phyloP scores from a whole-genome alignment of 2,797 vertebrate genomes.

The Brotula barbata region DNA sequence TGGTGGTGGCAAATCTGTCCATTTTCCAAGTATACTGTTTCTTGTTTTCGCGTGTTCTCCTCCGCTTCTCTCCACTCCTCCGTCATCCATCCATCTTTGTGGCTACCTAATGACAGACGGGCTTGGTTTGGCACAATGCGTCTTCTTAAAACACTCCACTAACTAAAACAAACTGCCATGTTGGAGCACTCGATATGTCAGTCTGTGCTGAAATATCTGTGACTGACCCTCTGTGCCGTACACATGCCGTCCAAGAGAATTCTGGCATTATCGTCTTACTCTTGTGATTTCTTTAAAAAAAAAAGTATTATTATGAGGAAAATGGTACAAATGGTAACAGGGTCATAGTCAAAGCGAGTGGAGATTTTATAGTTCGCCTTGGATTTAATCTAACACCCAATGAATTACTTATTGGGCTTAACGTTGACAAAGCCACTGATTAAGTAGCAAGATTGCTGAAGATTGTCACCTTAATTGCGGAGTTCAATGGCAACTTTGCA shows the following conservation, averaged over 20 bases:
- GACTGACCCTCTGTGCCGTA: conserved; percentile 1
- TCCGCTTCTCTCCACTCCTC: conserved; percentile 12
- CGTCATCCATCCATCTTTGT: conserved; percentile 16
- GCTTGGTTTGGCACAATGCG: conserved; percentile 25
- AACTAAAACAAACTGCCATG: conserved; percentile 22
- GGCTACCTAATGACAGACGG: conserved; percentile 29
- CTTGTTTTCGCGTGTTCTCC: not conserved
- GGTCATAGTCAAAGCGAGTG: no score
- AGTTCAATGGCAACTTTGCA: no score
- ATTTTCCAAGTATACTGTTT: conserved; percentile 9
- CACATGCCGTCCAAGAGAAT: conserved; percentile 2
- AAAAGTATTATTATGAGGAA: no score
- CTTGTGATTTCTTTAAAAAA: no score
- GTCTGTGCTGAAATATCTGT: conserved; percentile 3
- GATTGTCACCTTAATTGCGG: no score
- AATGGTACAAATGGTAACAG: no score
- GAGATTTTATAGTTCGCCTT: not conserved
- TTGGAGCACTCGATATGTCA: conserved; percentile 20
- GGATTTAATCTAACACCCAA: not conserved
- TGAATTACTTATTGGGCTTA: no score
- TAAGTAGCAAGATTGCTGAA: no score
- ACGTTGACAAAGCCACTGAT: no score
- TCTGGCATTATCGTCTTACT: no score
- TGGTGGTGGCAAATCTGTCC: conserved; percentile 12
- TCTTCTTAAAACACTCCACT: conserved; percentile 17